Evolutionary conservation across 30 jellyfish, hydroid and myxozoan genomes (phyloP), one percentile per base, ranked within the genome.

Genomic region (Aurelia sp.): DNA sequence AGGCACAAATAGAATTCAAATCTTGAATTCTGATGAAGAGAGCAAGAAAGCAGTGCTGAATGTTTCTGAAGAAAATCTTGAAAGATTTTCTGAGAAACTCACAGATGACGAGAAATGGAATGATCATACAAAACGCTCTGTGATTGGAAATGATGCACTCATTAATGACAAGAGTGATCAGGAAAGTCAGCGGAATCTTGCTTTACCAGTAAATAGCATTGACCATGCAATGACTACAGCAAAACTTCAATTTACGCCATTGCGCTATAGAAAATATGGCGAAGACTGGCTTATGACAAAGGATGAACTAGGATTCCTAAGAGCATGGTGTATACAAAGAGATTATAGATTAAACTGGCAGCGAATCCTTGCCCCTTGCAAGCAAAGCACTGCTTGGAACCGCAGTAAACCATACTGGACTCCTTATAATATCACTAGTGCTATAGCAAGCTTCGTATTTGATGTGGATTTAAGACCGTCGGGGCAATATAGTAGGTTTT

Each of bases 401-500:
- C 82, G 96, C 15, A 27, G 60, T 78, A 76, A 88, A 71, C 87
- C 88, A 30, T 58, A 81, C 37, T 83, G 97, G 96, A 80, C 66
- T 4, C 74, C 73, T 31, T 11, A 63, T 18, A 53, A 65, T 67
- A 62, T 85, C 55, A 89, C 99, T 4, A 80, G 87, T 1, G 97
- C 93, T 3, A 82, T 66, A 31, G 65, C 41, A 19, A 94, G 97
- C 82, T 75, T 73, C 22, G 89, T 94, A 1, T 72, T 59, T 70
- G 73, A 22, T 33, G 60, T 51, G 18, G 99, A 94, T 48, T 72
- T 89, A 11, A 88, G 83, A 70, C 92, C 96, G 15, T 87, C 97
- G 4, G 99, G 99, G 62, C 97, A 89, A 66, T 94, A 73, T 69
- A 94, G 99, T 73, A 83, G 96, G 47, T 65, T 94, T 22, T 68